Evolutionary conservation across 2,797 vertebrate species (phyloP).

Genomic region (Sparus aurata): DNA sequence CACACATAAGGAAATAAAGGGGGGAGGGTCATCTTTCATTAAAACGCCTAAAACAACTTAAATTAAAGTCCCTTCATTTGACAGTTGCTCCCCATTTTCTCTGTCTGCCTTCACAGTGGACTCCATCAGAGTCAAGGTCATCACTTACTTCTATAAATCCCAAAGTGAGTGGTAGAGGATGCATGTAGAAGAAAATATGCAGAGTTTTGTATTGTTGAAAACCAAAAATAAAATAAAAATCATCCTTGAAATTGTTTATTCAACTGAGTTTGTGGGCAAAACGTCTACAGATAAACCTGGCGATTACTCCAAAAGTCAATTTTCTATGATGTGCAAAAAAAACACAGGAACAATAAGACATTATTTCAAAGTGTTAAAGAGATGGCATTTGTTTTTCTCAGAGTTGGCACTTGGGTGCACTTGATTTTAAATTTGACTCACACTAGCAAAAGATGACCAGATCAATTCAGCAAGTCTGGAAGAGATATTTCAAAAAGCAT

Average conservation of each 20-base stretch:
- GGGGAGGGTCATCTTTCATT: conserved; percentile 65
- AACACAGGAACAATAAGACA: conserved; percentile 16
- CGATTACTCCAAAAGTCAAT: neutral
- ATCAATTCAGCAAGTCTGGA: conserved; percentile 15
- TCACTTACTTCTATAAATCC: conserved; percentile 31
- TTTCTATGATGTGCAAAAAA: conserved; percentile 35
- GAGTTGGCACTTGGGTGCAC: conserved; percentile 54
- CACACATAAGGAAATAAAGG: conserved; percentile 64
- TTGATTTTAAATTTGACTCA: conserved; percentile 38
- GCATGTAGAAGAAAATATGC: conserved; percentile 36
- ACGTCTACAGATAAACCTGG: neutral
- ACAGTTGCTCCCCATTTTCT: conserved; percentile 33
- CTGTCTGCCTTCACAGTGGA: conserved; percentile 66
- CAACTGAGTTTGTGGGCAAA: neutral
- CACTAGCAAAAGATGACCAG: neutral
- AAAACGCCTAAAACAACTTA: conserved; percentile 52
- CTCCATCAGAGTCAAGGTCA: conserved; percentile 55
- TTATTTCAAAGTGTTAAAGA: conserved; percentile 8
- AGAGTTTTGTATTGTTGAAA: neutral
- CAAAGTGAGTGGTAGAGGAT: neutral
- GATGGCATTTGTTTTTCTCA: conserved; percentile 6
- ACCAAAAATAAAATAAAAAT: neutral
- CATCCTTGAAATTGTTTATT: neutral
- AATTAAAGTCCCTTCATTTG: conserved; percentile 63
- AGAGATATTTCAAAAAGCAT: neutral